Evolutionary conservation across 2,888 invertebrate species (phyloP).

Genomic region (Sinotaia quadrata): DNA sequence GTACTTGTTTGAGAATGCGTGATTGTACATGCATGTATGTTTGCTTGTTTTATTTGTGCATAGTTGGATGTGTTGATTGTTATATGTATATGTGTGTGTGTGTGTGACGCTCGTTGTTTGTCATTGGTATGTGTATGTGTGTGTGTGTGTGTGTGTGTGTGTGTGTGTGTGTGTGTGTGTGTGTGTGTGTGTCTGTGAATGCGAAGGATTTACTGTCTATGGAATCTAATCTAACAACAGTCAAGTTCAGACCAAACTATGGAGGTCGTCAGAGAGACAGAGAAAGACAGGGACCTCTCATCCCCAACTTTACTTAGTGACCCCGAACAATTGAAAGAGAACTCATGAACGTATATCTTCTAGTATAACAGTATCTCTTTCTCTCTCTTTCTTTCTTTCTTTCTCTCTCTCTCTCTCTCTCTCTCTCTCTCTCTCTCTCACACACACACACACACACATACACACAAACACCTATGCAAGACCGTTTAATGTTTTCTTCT

Average conservation of each 20-base stretch:
- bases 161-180: background rate
- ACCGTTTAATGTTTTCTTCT: too few species aligned
- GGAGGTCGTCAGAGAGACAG: background rate
- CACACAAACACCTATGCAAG: too few species aligned
- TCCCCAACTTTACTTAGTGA: too few species aligned
- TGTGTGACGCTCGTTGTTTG: background rate
- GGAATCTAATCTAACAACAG: too few species aligned
- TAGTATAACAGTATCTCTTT: background rate
- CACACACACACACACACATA: background rate
- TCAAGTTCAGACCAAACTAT: too few species aligned
- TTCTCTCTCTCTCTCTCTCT: background rate
- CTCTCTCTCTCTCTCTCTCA: background rate
- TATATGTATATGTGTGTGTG: too few species aligned
- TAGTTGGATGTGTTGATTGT: too few species aligned
- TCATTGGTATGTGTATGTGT: background rate
- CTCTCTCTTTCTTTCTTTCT: background rate
- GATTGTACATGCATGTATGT: too few species aligned
- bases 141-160: conserved; percentile 1
- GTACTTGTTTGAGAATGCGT: too few species aligned
- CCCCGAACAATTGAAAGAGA: too few species aligned
- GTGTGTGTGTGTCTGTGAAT: background rate
- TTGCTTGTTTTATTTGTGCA: too few species aligned
- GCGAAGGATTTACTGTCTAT: background rate
- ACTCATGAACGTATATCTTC: too few species aligned
- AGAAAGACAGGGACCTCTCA: background rate